Evolutionary conservation across 1,140 invertebrate species (phyloP).

Genomic region (Trichonephila clavipes): DNA sequence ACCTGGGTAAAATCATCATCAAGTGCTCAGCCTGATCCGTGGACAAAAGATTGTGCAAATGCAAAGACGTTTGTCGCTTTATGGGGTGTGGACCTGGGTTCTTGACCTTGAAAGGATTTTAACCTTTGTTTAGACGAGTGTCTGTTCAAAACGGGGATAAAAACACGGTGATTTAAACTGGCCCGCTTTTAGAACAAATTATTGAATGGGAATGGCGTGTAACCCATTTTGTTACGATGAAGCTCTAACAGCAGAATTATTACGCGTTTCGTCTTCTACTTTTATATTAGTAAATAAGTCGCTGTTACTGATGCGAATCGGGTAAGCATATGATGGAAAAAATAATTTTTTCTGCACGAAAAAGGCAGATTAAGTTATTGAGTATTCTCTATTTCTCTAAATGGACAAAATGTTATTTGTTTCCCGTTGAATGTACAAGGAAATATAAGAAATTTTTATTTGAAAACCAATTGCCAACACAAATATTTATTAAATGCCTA

Average conservation of each 20-base stretch:
- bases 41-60: constrained; percentile 42
- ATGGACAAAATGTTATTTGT: not conserved
- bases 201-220: constrained; percentile 32
- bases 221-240: constrained; percentile 21
- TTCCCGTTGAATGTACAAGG: not conserved
- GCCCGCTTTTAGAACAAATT: constrained; percentile 21
- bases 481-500: no score
- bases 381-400: not conserved
- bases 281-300: constrained; percentile 36
- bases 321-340: constrained; percentile 16
- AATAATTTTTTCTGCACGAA: not conserved
- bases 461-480: no score
- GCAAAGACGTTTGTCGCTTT: constrained; percentile 48
- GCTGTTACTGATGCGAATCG: constrained; percentile 60
- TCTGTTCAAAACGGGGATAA: not conserved
- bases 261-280: not conserved
- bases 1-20: not conserved
- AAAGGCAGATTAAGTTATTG: not conserved
- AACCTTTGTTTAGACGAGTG: constrained; percentile 23
- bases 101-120: constrained; percentile 55
- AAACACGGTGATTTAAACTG: constrained; percentile 37
- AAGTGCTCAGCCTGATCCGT: not conserved
- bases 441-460: no score
- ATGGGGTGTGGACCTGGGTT: constrained; percentile 25
- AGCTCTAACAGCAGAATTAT: constrained; percentile 35